Base-by-base conservation (phyloP, 2,888 invertebrate genomes). In the Ceramica pisi region DNA sequence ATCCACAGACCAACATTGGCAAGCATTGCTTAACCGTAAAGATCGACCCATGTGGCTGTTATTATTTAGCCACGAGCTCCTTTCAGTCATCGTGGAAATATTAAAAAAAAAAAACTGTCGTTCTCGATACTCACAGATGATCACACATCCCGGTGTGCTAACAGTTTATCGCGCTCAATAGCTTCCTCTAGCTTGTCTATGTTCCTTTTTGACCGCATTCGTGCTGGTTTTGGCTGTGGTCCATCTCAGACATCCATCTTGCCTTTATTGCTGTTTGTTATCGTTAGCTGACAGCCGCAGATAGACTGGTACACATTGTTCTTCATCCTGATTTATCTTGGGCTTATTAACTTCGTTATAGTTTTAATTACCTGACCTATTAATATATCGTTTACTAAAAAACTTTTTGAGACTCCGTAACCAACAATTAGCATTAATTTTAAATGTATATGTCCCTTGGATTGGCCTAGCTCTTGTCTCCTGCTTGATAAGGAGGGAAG, bases 201-300 rank as follows among this genome's bases (percentile, higher is more conserved):
- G 62, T 2, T 60, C 55, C 31, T 75, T 80, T 80, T 75, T 62
- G 64, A 19, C 61, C 75, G 48, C 67, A 71, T 80, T 70, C 62
- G 46, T 55, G n/a, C 56, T 31, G 19, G 64, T 46, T 71, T 80
- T 77, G 81, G 80, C 81, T 69, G 16, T 12, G 75, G 55, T 79
- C 79, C 79, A 80, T 67, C 70, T 51, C 1, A 31, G 5, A n/a
- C 64, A 79, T 79, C 71, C 23, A 75, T 79, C 79, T 79, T 71
- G 19, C 12, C 75, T 80, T 61, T 65, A 67, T 80, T 79, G 64
- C 80, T 44, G 63, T 56, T 64, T 51, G 35, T 55, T 67, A 80
- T 67, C 57, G 23, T 55, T 50, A 38, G 63, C 51, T 50, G 57
- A 55, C 64, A 72, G 31, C 16, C n/a, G 53, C 12, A 21, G 23